Base-by-base conservation (phyloP, 2,797 vertebrate genomes). In the Siniperca undulata region DNA sequence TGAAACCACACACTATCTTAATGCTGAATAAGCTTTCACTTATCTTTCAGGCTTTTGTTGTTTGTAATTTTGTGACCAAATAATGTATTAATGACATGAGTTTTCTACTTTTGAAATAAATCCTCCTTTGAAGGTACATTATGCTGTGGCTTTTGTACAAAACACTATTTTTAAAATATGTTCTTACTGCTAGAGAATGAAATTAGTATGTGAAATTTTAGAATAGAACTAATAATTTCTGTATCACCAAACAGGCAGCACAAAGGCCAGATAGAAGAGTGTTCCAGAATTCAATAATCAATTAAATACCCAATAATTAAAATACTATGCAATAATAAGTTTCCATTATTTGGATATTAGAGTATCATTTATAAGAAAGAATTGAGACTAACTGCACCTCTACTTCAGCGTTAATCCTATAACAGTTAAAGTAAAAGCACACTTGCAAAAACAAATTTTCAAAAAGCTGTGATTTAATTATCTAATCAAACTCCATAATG, bases 1-100 rank as follows among this genome's bases (percentile, higher is more conserved):
- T 60, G 12, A 80, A 82, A 64, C 50, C 58, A 59, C 11, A 17
- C 36, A 61, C 30, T 30, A 19, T 38, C 16, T 67, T 64, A 30
- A 13, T 38, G 40, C 7, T 4, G 0, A 52, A 44, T 44, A 1
- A 69, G n/a, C n/a, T 56, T 67, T 36, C 5, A 56, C 0, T 48
- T 24, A 22, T 73, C 22, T 46, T 11, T 24, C 2, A 50, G 27
- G 20, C 19, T 71, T 55, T 59, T 48, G 9, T 50, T 82, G 20
- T 73, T 72, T 69, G 19, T 20, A 5, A 67, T 60, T 62, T 17
- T 36, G 19, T 62, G n/a, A 19, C 17, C 22, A 38, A 30, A 44
- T 13, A 56, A 36, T 77, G 5, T 27, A n/a, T n/a, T 30, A 48
- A 42, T 42, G 11, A 52, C 3, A 59, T 42, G 3, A 52, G 4